phyloP scores from a whole-genome alignment of 2,888 invertebrate genomes.

The Aporophyla lueneburgensis region DNA sequence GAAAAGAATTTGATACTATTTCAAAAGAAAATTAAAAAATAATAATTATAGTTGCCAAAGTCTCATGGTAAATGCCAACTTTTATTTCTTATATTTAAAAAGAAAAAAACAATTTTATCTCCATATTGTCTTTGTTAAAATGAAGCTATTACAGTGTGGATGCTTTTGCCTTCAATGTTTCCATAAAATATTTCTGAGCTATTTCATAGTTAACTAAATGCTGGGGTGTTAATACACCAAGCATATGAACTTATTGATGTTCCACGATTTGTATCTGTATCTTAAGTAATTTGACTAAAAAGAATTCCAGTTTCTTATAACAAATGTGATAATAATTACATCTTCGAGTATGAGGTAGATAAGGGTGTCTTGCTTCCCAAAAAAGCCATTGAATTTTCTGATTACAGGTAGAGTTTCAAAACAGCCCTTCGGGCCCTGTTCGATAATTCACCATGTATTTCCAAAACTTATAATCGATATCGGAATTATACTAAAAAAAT shows the following conservation, averaged over 20 bases:
- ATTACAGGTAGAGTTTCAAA: background rate
- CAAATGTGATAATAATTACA: slow-evolving; percentile 68
- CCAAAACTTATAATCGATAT: background rate
- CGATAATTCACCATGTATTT: background rate
- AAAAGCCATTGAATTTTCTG: slow-evolving; percentile 8
- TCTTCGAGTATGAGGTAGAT: slow-evolving; percentile 52
- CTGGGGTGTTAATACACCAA: slow-evolving; percentile 19
- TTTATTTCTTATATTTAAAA: slow-evolving; percentile 26
- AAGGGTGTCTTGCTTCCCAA: slow-evolving; percentile 53
- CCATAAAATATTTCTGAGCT: slow-evolving; percentile 35
- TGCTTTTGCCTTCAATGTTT: slow-evolving; percentile 47
- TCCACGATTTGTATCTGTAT: slow-evolving; percentile 48
- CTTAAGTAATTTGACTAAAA: slow-evolving; percentile 41
- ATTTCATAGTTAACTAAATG: slow-evolving; percentile 54
- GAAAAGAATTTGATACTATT: slow-evolving; percentile 37
- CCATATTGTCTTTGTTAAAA: slow-evolving; percentile 13
- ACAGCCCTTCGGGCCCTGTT: background rate
- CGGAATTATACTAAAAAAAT: slow-evolving; percentile 2
- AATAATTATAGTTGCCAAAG: slow-evolving; percentile 60
- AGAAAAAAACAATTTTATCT: slow-evolving; percentile 10
- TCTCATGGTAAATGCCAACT: slow-evolving; percentile 22
- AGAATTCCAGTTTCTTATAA: slow-evolving; percentile 54
- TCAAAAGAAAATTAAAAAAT: slow-evolving; percentile 18
- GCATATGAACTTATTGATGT: slow-evolving; percentile 26
- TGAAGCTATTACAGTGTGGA: slow-evolving; percentile 17